Evolutionary conservation across 2,113 vertebrate species (phyloP).

Genomic region (Lichenostomus cassidix): DNA sequence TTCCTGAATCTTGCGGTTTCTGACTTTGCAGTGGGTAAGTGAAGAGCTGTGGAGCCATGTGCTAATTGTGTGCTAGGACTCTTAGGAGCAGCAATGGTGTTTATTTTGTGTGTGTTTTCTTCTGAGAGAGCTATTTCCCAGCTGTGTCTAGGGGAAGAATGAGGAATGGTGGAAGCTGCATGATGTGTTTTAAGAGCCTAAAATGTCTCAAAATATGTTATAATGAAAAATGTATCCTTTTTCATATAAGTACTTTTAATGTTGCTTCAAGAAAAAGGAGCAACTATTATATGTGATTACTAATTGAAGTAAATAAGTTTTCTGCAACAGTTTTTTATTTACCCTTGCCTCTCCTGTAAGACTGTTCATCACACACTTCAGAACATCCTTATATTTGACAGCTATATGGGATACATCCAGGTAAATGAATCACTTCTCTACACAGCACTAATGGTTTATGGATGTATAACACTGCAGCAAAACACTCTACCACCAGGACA

Average conservation of each 20-base stretch:
- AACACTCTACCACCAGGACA: neutral
- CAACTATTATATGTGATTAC: neutral
- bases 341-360: neutral
- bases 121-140: neutral
- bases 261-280: neutral
- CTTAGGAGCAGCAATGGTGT: neutral
- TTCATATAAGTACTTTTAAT: neutral
- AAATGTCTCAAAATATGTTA: neutral
- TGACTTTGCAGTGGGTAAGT: slow-evolving; percentile 92
- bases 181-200: neutral
- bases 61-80: neutral
- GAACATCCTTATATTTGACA: neutral
- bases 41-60: neutral
- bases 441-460: neutral
- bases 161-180: neutral
- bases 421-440: neutral
- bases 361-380: neutral
- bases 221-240: neutral
- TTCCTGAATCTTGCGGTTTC: slow-evolving; percentile 89
- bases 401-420: neutral
- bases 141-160: neutral
- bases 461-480: neutral
- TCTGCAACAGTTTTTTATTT: neutral
- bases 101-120: neutral
- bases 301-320: neutral